Percentiles rank a stretch among this genome's conserved stretches.
These are phyloP conservation scores for Cotesia typhae DNA, from an alignment of 1,140 invertebrate species.

Conservation along the genomic window DNA sequence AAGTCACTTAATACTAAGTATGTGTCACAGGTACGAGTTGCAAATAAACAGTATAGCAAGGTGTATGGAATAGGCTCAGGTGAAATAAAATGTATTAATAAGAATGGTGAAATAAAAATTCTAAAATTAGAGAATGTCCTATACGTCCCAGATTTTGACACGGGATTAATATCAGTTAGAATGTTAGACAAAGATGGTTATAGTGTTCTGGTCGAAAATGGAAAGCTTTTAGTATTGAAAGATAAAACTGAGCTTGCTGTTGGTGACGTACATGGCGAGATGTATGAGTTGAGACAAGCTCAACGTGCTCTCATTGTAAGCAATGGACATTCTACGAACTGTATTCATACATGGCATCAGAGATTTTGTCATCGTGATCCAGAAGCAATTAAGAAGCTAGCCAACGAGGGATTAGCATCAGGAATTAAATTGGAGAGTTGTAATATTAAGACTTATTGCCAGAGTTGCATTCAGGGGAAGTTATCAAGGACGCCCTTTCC, in stretches of 20 bases:
- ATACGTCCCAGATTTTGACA: conserved; percentile 29
- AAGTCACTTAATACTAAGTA: conserved; percentile 12
- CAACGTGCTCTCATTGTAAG: background rate
- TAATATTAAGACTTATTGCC: conserved; percentile 29
- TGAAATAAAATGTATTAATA: conserved; percentile 22
- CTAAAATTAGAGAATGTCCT: conserved; percentile 21
- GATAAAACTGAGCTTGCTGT: conserved; percentile 21
- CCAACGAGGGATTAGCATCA: conserved; percentile 32
- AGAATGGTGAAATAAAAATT: background rate
- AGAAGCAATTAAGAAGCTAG: conserved; percentile 37
- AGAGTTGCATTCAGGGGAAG: conserved; percentile 43
- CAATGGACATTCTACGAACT: conserved; percentile 3
- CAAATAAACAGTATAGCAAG: conserved; percentile 6
- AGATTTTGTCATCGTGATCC: conserved; percentile 42
- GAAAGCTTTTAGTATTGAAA: conserved; percentile 1
- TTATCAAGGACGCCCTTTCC: conserved; percentile 36
- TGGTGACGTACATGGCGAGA: conserved; percentile 9
- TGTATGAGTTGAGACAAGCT: conserved; percentile 24
- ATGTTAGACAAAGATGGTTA: conserved; percentile 9
- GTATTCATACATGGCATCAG: conserved; percentile 44
- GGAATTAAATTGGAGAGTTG: conserved; percentile 11
- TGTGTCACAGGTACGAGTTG: conserved; percentile 7
- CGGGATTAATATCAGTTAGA: conserved; percentile 22
- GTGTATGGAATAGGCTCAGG: conserved; percentile 26
- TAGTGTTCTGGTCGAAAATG: background rate